Conservation (phyloP, 2,113 vertebrate genomes). For the Trochalopteron elliotii region DNA sequence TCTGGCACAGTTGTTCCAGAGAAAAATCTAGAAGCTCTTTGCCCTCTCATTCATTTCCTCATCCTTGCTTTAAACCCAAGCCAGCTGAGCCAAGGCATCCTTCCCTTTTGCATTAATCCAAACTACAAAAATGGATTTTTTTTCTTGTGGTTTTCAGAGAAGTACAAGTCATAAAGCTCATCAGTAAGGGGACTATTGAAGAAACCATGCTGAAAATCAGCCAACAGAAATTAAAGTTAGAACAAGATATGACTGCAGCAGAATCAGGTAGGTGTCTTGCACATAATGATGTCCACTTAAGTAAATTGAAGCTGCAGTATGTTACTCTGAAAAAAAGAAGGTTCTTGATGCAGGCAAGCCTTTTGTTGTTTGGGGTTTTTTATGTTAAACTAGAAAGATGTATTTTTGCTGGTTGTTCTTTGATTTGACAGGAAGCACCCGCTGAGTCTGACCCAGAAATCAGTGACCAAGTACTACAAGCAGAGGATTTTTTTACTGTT, state of each 20-base stretch:
- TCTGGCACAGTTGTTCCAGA: background rate
- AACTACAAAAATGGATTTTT: background rate
- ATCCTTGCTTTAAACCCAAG: background rate
- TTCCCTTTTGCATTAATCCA: background rate
- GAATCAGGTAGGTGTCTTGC: conserved; percentile 80
- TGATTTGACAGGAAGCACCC: background rate
- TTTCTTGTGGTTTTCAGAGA: conserved; percentile 75
- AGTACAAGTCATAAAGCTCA: conserved; percentile 91
- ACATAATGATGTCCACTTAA: background rate
- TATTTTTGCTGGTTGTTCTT: background rate
- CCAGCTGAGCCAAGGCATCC: background rate
- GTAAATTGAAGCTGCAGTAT: background rate
- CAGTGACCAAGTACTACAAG: background rate
- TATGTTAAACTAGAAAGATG: background rate
- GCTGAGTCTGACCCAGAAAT: background rate
- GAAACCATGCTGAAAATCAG: conserved; percentile 90
- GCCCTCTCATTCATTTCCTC: background rate
- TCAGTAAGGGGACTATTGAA: conserved; percentile 91
- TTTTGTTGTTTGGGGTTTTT: background rate
- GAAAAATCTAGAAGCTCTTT: background rate
- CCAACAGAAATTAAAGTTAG: conserved; percentile 92
- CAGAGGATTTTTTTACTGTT: background rate
- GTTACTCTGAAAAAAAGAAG: background rate
- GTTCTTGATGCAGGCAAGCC: background rate
- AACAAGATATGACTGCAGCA: conserved; percentile 92